Evolutionary conservation across 2,797 vertebrate genomes (phyloP).

Genomic region (Hemitrygon akajei): DNA sequence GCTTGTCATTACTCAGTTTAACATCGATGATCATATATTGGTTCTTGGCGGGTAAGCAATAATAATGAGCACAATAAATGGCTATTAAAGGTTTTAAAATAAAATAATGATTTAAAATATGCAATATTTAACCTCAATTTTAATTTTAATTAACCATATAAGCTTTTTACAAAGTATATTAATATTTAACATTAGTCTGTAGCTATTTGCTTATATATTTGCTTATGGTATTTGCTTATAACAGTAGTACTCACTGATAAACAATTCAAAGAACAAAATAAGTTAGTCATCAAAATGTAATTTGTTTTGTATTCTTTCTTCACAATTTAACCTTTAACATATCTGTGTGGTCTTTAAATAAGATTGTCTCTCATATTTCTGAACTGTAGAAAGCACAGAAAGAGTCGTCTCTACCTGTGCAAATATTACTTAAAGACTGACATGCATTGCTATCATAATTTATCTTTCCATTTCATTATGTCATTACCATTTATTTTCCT

Average conservation of each 20-base stretch:
- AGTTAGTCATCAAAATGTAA: neutral
- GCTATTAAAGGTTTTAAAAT: neutral
- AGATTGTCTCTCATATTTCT: neutral
- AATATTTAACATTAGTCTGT: neutral
- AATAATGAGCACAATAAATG: neutral
- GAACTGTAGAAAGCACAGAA: too few relatives aligned
- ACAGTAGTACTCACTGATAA: neutral
- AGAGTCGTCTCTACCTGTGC: too few relatives aligned
- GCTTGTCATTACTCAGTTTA: constrained; percentile 59
- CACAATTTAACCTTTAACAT: neutral
- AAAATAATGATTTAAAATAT: neutral
- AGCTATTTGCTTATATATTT: too few relatives aligned
- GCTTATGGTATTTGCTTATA: neutral
- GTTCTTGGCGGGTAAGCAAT: constrained; percentile 65
- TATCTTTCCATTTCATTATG: neutral
- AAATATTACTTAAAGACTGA: neutral
- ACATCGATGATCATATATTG: constrained; percentile 58
- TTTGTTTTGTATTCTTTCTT: constrained; percentile 8
- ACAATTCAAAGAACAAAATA: neutral
- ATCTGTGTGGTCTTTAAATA: neutral
- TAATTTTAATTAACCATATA: neutral
- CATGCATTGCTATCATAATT: neutral
- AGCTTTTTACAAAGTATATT: neutral
- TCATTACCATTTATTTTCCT: neutral
- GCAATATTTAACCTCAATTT: neutral